Evolutionary conservation across 2,797 vertebrate genomes (phyloP).

Genomic region (Chelmon rostratus): DNA sequence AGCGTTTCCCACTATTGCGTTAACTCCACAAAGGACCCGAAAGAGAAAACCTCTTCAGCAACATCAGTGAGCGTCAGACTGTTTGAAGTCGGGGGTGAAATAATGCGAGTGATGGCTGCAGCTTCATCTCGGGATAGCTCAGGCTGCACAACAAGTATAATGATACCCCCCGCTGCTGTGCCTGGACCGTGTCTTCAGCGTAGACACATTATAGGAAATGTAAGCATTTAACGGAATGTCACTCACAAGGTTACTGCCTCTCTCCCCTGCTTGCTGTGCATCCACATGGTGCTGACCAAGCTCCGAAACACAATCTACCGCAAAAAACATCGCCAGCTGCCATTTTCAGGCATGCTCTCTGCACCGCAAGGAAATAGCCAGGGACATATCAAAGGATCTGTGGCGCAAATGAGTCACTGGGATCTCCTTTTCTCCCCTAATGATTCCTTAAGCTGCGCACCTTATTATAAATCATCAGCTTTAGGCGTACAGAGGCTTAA

Average conservation of each 20-base stretch:
- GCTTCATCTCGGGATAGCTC: conserved; percentile 55
- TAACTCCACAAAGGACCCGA: neutral
- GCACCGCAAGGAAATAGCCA: conserved; percentile 60
- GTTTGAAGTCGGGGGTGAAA: conserved; percentile 45
- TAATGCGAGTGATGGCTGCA: conserved; percentile 51
- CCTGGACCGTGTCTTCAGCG: conserved; percentile 71
- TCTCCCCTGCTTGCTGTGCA: conserved; percentile 79
- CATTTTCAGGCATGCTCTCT: conserved; percentile 75
- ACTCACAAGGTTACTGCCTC: conserved; percentile 86
- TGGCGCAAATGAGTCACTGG: conserved; percentile 77
- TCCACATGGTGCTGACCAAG: conserved; percentile 87
- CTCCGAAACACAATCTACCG: conserved; percentile 85
- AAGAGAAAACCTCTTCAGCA: conserved; percentile 35
- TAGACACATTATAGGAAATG: conserved; percentile 79
- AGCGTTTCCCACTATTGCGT: conserved; percentile 11
- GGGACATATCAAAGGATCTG: conserved; percentile 80
- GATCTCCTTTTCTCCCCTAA: conserved; percentile 75
- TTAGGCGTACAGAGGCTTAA: conserved; percentile 54
- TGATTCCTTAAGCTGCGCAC: conserved; percentile 64
- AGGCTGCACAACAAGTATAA: conserved; percentile 69
- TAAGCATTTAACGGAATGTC: conserved; percentile 85
- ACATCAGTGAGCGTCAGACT: conserved; percentile 40
- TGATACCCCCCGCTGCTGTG: conserved; percentile 62
- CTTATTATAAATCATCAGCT: conserved; percentile 66
- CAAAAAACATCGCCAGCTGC: conserved; percentile 64